phyloP scores from a whole-genome alignment of 2,797 vertebrate genomes.

The Thamnophis elegans region DNA sequence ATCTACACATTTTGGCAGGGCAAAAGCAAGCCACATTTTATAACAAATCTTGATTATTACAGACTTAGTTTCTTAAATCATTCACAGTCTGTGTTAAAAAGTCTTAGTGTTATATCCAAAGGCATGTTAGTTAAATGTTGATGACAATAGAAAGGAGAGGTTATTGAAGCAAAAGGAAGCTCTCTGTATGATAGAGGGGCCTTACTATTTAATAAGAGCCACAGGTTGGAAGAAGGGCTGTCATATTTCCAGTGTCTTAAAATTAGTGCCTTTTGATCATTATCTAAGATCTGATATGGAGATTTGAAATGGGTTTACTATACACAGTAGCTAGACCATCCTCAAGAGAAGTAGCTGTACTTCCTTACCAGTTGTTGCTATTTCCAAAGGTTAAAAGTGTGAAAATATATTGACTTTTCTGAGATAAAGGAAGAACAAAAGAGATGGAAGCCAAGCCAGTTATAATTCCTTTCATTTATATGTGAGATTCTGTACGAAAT shows the following conservation, averaged over 20 bases:
- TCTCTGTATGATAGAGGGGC: not conserved
- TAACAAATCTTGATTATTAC: not conserved
- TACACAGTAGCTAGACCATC: not conserved
- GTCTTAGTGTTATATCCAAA: not conserved
- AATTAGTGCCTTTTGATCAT: not conserved
- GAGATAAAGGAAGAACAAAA: not conserved
- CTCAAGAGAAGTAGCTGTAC: not conserved
- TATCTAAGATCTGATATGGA: not conserved
- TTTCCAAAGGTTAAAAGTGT: not conserved
- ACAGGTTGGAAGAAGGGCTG: not conserved
- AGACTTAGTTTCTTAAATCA: not conserved
- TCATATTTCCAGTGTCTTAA: not conserved
- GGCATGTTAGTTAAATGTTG: not conserved
- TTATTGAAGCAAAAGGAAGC: not conserved
- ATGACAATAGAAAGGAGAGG: not conserved
- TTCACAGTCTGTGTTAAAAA: not conserved
- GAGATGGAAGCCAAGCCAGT: not conserved
- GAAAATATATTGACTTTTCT: not conserved
- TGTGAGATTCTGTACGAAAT: not conserved
- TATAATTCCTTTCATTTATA: not conserved
- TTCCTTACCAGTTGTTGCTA: not conserved
- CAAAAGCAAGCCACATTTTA: not conserved
- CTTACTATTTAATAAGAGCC: not conserved
- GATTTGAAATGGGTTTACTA: not conserved
- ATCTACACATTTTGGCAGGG: not conserved